These are phyloP conservation scores for Corydoras maculifer DNA, from an alignment of 2,113 vertebrate species.

Conservation along the genomic window DNA sequence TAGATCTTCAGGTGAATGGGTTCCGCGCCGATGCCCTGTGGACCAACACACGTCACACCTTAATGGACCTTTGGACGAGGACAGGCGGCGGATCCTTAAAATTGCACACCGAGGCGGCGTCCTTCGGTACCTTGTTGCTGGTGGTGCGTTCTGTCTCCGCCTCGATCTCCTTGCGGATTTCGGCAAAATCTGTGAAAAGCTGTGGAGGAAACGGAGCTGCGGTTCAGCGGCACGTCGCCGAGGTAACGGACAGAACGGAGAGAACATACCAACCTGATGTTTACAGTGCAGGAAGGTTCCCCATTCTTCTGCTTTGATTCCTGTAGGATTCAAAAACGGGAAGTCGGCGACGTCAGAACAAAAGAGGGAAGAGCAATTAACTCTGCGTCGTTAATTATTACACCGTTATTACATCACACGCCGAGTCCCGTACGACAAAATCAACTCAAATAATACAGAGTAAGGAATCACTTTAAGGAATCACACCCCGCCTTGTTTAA, in stretches of 20 bases:
- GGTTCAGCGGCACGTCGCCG: neutral
- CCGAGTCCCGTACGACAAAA: no score
- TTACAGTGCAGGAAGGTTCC: conserved; percentile 74
- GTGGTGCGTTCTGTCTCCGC: conserved; percentile 65
- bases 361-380: neutral
- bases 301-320: conserved; percentile 73
- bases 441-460: no score
- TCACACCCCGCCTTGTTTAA: no score
- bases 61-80: no score
- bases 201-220: conserved; percentile 31
- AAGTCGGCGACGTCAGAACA: neutral
- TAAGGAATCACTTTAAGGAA: no score
- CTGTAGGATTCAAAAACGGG: conserved; percentile 45
- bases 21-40: conserved; percentile 68
- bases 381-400: no score
- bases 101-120: no score
- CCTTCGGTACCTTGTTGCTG: conserved; percentile 63
- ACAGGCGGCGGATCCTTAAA: no score
- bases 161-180: conserved; percentile 69
- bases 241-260: no score
- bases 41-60: neutral
- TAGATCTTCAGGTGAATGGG: conserved; percentile 74
- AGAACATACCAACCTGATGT: conserved; percentile 58
- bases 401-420: no score
- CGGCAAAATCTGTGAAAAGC: conserved; percentile 68